Percentiles rank a stretch among this genome's conserved stretches.
phyloP scores from a whole-genome alignment of 2,113 vertebrate species.

The Neogale vison region DNA sequence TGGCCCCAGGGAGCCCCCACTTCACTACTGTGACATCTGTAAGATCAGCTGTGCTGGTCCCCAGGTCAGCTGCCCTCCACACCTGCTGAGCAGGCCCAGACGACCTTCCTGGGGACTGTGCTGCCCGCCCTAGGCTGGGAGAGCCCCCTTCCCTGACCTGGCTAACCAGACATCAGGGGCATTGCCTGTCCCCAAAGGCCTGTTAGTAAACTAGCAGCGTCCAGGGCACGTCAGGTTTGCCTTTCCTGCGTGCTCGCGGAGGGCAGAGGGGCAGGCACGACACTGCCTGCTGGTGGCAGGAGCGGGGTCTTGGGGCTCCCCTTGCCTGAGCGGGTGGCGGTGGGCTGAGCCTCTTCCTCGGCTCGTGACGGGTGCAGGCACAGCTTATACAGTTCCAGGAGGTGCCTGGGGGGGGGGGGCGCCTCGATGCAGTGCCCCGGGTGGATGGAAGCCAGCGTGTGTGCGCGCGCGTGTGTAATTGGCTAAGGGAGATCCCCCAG shows the following conservation, averaged over 20 bases:
- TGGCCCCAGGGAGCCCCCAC: conserved; percentile 84
- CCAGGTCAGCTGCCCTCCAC: conserved; percentile 82
- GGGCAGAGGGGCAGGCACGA: not conserved
- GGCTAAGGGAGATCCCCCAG: not conserved
- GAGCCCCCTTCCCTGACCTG: not conserved
- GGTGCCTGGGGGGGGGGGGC: not conserved
- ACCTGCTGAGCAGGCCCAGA: not conserved
- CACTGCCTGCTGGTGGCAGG: not conserved
- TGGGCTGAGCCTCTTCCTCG: not conserved
- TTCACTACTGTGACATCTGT: conserved; percentile 92
- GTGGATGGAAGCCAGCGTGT: accelerated
- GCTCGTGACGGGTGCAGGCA: not conserved
- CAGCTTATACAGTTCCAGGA: no score
- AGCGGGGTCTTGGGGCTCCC: not conserved
- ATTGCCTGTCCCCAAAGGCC: accelerated
- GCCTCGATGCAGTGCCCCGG: not conserved
- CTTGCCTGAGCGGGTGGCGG: not conserved
- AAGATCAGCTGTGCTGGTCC: conserved; percentile 92
- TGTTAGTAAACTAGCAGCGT: accelerated
- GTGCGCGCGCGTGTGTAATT: accelerated
- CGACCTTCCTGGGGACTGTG: not conserved
- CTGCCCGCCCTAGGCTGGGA: not conserved
- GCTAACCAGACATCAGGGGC: not conserved
- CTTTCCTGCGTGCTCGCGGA: not conserved
- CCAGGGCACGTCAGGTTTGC: not conserved